Evolutionary conservation across 2,888 invertebrate species (phyloP), one percentile per base, ranked within the genome.

Genomic region (Plebejus argus): DNA sequence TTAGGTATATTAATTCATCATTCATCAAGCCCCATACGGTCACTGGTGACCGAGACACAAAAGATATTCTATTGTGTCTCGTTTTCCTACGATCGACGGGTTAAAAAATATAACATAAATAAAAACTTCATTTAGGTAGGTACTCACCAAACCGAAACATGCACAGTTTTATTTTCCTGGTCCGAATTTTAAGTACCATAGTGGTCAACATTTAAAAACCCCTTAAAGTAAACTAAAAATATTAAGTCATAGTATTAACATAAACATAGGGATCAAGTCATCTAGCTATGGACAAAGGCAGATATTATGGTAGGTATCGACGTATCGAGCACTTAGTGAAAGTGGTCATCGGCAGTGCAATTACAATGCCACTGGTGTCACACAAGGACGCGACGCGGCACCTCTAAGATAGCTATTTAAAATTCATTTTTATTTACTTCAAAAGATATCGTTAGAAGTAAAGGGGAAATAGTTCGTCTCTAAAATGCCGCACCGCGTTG

Each of bases 191-290:
- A 74, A 74, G 74, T 74, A 74, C 53, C 49, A 15, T 53, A 53
- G 28, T 53, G 23, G 53, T 53, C 74, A 74, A 74, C 28, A 74
- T 53, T 45, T 35, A 15, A 72, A 71, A 71, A 20, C 10, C 20
- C 20, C 20, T 53, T 49, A 49, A 74, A 45, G 45, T 45, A 28
- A 12, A 74, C 74, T 53, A 53, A 53, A 74, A 20, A 72, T 45
- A 45, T 53, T 74, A 74, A 49, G 74, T 74, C 45, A 74, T 49
- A 66, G 15, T 28, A 74, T 28, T 53, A 74, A 23, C 49, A 74
- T 74, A 74, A 74, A 74, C 61, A 20, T 61, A 61, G 3, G 61
- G 23, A 61, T 61, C 20, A 58, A 3, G 20, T 10, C 23, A 61
- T 23, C 23, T 23, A 58, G 58, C n/a, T 20, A 23, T 61, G 23